Percentiles rank a stretch among this genome's conserved stretches.
Conservation (phyloP, 1,140 invertebrate species). For the Hermatobates lingyangjiaoensis region DNA sequence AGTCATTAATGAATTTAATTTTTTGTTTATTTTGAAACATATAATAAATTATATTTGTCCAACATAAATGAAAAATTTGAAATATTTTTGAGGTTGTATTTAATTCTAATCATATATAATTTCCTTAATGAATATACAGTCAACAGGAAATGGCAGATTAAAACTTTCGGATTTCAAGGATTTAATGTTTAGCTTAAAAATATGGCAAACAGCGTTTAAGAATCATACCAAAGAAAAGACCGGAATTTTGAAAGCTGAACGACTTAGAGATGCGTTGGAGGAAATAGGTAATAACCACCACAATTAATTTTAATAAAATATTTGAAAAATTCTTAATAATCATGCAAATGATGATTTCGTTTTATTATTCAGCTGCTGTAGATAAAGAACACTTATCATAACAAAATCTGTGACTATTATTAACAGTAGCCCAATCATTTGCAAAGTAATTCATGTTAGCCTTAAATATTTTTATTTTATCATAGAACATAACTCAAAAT, state of each 20-base stretch:
- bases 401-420: too few species aligned
- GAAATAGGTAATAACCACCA: slow-evolving; percentile 73
- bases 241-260: slow-evolving; percentile 71
- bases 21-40: not conserved
- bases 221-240: slow-evolving; percentile 80
- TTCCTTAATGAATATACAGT: slow-evolving; percentile 33
- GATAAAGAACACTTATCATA: too few species aligned
- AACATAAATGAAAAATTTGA: too few species aligned
- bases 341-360: too few species aligned
- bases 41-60: slow-evolving; percentile 6
- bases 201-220: slow-evolving; percentile 80
- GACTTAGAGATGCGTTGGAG: slow-evolving; percentile 58
- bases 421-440: too few species aligned
- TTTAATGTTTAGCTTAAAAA: slow-evolving; percentile 76
- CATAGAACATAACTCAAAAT: too few species aligned
- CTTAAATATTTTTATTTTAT: too few species aligned
- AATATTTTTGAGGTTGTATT: not conserved
- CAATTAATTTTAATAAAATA: too few species aligned
- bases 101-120: slow-evolving; percentile 7
- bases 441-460: too few species aligned
- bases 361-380: too few species aligned
- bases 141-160: slow-evolving; percentile 56
- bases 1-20: not conserved
- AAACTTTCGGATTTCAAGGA: slow-evolving; percentile 78
- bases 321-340: too few species aligned